Evolutionary conservation across 2,113 vertebrate species (phyloP).

Genomic region (Albula glossodonta): DNA sequence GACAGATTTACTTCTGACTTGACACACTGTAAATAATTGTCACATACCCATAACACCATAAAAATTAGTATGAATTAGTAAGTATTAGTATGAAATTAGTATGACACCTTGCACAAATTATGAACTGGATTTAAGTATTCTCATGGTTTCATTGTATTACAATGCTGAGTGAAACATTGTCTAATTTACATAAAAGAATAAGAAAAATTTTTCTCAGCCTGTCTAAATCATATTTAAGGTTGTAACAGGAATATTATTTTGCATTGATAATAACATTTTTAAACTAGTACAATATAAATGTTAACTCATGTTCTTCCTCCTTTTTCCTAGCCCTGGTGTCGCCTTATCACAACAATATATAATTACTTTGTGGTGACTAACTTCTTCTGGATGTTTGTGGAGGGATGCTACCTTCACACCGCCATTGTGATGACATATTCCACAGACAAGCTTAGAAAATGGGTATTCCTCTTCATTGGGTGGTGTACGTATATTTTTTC

Average conservation of each 20-base stretch:
- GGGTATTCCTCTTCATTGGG: conserved; percentile 96
- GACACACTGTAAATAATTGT: background rate
- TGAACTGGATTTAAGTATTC: too few species aligned
- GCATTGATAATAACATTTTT: too few species aligned
- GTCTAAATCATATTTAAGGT: too few species aligned
- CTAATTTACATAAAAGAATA: too few species aligned
- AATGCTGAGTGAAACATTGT: too few species aligned
- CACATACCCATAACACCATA: background rate
- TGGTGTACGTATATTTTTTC: conserved; percentile 84
- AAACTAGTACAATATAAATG: too few species aligned
- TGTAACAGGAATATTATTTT: too few species aligned
- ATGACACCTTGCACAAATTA: too few species aligned
- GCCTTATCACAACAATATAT: conserved; percentile 91
- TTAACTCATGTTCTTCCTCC: background rate
- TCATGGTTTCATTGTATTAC: too few species aligned
- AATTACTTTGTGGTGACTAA: conserved; percentile 99
- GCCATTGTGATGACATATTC: conserved; percentile 99
- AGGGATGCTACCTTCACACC: conserved; percentile 96
- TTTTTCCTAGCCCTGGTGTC: conserved; percentile 86
- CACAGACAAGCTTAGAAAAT: conserved; percentile 90
- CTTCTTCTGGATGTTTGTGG: conserved; percentile 99
- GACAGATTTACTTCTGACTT: background rate
- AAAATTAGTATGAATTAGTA: too few species aligned
- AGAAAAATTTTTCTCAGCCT: too few species aligned
- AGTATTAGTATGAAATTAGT: too few species aligned